Evolutionary conservation across 92 coral and sea anemone genomes (phyloP).

Genomic region (Actinernus sp.): DNA sequence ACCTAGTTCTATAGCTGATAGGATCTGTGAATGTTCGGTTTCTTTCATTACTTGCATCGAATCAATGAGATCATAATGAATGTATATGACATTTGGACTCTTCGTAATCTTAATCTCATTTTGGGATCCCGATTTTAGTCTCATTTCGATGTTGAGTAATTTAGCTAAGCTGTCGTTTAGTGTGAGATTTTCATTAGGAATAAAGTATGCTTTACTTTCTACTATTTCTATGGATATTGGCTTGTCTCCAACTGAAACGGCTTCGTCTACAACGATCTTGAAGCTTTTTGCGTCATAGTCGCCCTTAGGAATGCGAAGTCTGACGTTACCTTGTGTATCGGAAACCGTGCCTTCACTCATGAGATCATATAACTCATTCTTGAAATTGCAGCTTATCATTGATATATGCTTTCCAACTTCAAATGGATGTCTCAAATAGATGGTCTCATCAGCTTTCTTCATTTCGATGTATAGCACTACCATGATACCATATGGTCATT

Average conservation of each 20-base stretch:
- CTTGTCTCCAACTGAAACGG: not conserved
- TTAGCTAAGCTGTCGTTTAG: conserved; percentile 13
- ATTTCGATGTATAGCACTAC: conserved; percentile 21
- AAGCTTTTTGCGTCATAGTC: conserved; percentile 5
- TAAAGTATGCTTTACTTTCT: not conserved
- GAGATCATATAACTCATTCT: not conserved
- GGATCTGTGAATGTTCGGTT: conserved; percentile 11
- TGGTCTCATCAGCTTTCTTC: conserved; percentile 2
- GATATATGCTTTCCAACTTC: not conserved
- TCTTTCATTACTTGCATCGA: conserved; percentile 4
- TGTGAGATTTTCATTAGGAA: conserved; percentile 11
- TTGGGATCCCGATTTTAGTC: conserved; percentile 6
- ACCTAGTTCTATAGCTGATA: conserved; percentile 12
- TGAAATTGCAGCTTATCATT: not conserved
- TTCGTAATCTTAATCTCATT: conserved; percentile 11
- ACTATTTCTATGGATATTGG: conserved; percentile 1
- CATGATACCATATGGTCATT: too few relatives aligned
- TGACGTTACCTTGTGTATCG: conserved; percentile 4
- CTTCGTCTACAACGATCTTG: conserved; percentile 7
- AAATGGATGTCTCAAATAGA: too few relatives aligned
- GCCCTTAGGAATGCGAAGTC: conserved; percentile 10
- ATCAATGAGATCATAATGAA: conserved; percentile 10
- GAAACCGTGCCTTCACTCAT: conserved; percentile 23
- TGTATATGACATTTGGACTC: conserved; percentile 4
- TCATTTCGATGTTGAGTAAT: conserved; percentile 3